Evolutionary conservation across 2,797 vertebrate species (phyloP), one percentile per base, ranked within the genome.

Genomic region (Labeo calbasu): DNA sequence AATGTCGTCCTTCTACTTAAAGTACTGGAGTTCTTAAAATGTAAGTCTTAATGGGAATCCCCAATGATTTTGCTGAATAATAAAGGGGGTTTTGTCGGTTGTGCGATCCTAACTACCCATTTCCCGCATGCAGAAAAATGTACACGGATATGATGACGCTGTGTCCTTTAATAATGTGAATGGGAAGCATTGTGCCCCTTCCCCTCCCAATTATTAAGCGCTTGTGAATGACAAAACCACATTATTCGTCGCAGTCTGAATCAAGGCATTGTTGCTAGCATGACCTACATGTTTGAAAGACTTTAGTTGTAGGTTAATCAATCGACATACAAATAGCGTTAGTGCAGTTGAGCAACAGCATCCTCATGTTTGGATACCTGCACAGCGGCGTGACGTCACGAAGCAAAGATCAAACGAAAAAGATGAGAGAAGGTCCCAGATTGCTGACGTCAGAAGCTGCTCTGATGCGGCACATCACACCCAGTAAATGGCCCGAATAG

Each of bases 221-320:
- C 77, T 76, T 57, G 11, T 82, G 61, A 17, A 65, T 46, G 53
- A 82, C 71, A 81, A 84, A 77, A 79, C 40, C 43, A 19, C 79
- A 81, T 87, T 88, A 87, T 89, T 66, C 65, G 21, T 43, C n/a
- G 61, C 70, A 79, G 82, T 23, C 2, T 36, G 81, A 76, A 83
- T 77, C 43, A 59, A 53, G 76, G 40, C 83, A 77, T 85, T 87
- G 88, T 85, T 86, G 82, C 87, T 83, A 70, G 79, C 78, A 63
- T 88, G 86, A 84, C 85, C 87, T 84, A 86, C 85, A 85, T 87
- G 86, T 65, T 79, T 63, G 70, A 40, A 73, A 76, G 77, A 83
- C 83, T 79, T 32, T 10, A 43, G 66, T 23, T 17, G 36, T 65
- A 72, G 57, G 66, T 71, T 53, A 50, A 84, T 65, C 57, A 51